These are phyloP conservation scores for Platorchestia sp. DNA, from an alignment of 1,140 invertebrate species.

Conservation along the genomic window DNA sequence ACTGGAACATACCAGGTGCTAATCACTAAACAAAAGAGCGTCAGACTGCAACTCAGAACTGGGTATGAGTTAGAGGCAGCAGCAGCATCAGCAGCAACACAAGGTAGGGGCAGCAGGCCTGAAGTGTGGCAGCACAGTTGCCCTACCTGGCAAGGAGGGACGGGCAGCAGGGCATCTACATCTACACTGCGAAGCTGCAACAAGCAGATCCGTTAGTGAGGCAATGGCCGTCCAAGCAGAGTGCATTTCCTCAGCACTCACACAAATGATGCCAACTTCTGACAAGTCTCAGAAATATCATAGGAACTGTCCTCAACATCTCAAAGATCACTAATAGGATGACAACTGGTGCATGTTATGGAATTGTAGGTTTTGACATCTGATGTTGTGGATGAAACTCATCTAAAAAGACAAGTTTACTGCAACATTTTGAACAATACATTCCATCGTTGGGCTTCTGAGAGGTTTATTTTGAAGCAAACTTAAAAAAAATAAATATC, in stretches of 20 bases:
- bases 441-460: no score
- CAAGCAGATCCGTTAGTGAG: slow-evolving; percentile 42
- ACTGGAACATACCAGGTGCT: background rate
- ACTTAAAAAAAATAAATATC: no score
- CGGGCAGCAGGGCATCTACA: slow-evolving; percentile 68
- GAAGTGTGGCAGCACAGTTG: slow-evolving; percentile 48
- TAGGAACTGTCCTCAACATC: background rate
- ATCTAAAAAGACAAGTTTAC: no score
- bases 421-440: no score
- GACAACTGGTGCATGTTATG: background rate
- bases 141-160: slow-evolving; percentile 67
- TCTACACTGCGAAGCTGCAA: slow-evolving; percentile 63
- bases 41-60: background rate
- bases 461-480: no score
- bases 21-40: background rate
- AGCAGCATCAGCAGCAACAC: no score
- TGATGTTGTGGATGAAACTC: no score
- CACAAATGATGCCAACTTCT: background rate
- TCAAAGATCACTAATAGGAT: background rate
- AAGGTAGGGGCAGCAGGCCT: slow-evolving; percentile 11
- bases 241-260: background rate
- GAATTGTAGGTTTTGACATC: background rate
- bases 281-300: background rate
- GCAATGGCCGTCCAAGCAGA: background rate
- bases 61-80: background rate